Base-by-base conservation (phyloP, 1,140 invertebrate species). In the Trichonephila inaurata region DNA sequence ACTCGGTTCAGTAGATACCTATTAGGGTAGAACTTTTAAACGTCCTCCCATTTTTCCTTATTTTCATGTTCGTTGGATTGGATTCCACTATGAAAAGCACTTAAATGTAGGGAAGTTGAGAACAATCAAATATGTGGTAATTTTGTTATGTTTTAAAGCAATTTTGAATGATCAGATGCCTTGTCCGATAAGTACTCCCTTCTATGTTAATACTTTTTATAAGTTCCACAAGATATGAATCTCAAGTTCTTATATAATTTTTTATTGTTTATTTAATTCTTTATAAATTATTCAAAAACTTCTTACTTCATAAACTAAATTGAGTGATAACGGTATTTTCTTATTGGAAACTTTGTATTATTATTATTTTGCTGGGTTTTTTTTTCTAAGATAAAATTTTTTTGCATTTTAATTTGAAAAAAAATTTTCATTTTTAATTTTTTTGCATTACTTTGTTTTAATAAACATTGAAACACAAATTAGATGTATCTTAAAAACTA, bases 21-120 rank as follows among this genome's bases (percentile, higher is more conserved):
- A 85, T 44, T 85, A 44, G 82, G 58, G 82, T 18, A 85, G 51
- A 85, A 60, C 82, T 60, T 60, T 4, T n/a, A 60, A 85, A n/a
- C 24, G 58, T 85, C 58, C 44, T 85, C 21, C 44, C 4, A 77
- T 28, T 77, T 77, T 77, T 77, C 72, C 82, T 58, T 24, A 24
- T 60, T 58, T 85, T 60, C 44, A 58, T 60, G 12, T 58, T 24
- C 44, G 21, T 24, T 60, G 44, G n/a, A n/a, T 85, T 10, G 44
- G 44, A 24, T 12, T 82, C 28, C 14, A 77, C 28, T 28, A 33
- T 7, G 18, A 28, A 40, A 33, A 77, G 40, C 18, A 21, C 24
- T 24, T 40, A 19, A 44, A 44, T 83, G n/a, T 60, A 58, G n/a
- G 28, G 44, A n/a, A 85, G 18, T 60, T n/a, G 7, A 60, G n/a